Conservation (phyloP, 1,140 invertebrate genomes). For the Leptonema lineaticorne region DNA sequence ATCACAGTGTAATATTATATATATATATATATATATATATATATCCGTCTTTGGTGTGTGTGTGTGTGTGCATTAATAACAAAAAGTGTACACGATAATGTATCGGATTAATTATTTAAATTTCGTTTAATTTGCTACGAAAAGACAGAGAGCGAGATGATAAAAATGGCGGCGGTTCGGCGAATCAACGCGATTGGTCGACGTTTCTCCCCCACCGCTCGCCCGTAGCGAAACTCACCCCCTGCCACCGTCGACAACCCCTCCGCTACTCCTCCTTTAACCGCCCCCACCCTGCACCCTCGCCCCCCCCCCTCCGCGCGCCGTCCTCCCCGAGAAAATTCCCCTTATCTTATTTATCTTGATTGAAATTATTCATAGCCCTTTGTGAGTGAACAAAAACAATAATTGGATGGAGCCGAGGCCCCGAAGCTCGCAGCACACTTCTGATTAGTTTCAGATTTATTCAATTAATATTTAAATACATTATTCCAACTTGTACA, state of each 20-base stretch:
- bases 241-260: neutral
- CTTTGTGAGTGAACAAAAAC: constrained; percentile 38
- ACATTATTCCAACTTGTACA: constrained; percentile 10
- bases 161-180: constrained; percentile 23
- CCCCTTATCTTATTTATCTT: constrained; percentile 41
- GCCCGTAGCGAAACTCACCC: neutral
- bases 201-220: too few species aligned
- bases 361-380: constrained; percentile 42
- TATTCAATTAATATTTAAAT: constrained; percentile 34
- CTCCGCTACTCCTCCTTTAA: neutral
- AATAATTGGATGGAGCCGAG: constrained; percentile 25
- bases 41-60: too few species aligned
- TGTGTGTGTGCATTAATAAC: too few species aligned
- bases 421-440: constrained; percentile 3
- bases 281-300: neutral
- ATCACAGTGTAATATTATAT: too few species aligned
- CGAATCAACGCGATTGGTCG: constrained; percentile 13
- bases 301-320: neutral
- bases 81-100: too few species aligned
- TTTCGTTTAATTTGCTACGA: constrained; percentile 20
- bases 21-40: too few species aligned
- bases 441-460: constrained; percentile 32
- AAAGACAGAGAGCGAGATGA: constrained; percentile 10
- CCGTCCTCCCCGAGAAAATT: constrained; percentile 26
- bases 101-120: constrained; percentile 7